Conservation (phyloP, 1,140 invertebrate genomes). For the Bradysia coprophila region DNA sequence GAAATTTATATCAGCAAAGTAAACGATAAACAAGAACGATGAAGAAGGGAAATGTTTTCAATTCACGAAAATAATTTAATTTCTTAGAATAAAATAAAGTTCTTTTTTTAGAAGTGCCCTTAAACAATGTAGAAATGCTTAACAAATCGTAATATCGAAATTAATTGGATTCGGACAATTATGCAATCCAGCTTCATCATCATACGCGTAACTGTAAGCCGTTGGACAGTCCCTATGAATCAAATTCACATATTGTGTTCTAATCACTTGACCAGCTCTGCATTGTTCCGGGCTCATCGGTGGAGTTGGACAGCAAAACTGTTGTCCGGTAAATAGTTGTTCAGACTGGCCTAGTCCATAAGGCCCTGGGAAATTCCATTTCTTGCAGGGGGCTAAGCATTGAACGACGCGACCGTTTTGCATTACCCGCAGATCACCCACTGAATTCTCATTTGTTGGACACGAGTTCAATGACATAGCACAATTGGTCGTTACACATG, state of each 20-base stretch:
- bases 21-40: too few species aligned
- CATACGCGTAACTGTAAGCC: not conserved
- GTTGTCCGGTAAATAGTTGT: not conserved
- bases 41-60: too few species aligned
- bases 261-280: not conserved
- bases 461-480: not conserved
- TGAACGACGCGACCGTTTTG: not conserved
- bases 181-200: not conserved
- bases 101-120: too few species aligned
- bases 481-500: not conserved
- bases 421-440: not conserved
- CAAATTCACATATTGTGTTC: not conserved
- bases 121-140: too few species aligned
- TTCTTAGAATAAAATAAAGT: too few species aligned
- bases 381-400: not conserved
- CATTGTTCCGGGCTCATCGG: not conserved
- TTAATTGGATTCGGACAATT: not conserved
- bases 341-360: not conserved
- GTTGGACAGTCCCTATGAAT: not conserved
- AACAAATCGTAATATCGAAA: too few species aligned
- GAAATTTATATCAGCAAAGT: too few species aligned
- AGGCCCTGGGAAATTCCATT: not conserved
- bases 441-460: not conserved
- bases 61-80: too few species aligned
- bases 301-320: not conserved